Conservation (phyloP, 1,140 invertebrate species). For the Sycophaga agraensis region DNA sequence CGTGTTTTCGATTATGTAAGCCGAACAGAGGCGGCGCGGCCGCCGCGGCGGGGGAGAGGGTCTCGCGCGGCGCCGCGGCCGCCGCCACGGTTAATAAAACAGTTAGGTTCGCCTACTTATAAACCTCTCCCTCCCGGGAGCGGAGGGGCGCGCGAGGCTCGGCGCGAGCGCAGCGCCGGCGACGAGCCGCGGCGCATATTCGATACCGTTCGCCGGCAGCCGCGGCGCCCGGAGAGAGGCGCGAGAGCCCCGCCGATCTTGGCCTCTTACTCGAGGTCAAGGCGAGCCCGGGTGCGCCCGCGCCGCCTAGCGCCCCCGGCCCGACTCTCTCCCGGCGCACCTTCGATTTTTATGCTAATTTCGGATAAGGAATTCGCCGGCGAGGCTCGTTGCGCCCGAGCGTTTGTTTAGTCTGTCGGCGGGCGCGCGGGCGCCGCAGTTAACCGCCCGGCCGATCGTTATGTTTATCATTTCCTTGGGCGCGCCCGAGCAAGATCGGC, state of each 20-base stretch:
- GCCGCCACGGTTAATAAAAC: conserved; percentile 50
- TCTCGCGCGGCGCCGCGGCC: conserved; percentile 26
- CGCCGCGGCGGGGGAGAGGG: neutral
- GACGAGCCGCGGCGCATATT: neutral
- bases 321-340: too few species aligned
- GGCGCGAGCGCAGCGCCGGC: too few species aligned
- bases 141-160: neutral
- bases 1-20: conserved; percentile 54
- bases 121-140: conserved; percentile 28
- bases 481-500: too few species aligned
- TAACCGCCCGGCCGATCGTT: too few species aligned
- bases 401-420: neutral
- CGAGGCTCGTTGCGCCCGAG: neutral
- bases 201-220: conserved; percentile 17
- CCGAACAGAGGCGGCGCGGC: conserved; percentile 14
- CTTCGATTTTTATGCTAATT: too few species aligned
- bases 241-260: conserved; percentile 17
- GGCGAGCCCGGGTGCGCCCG: conserved; percentile 11
- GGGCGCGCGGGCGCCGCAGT: neutral
- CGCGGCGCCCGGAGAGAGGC: neutral
- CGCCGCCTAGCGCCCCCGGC: neutral
- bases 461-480: too few species aligned
- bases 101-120: conserved; percentile 48
- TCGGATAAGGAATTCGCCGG: too few species aligned
- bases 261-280: conserved; percentile 30